Evolutionary conservation across 2,113 vertebrate genomes (phyloP), one percentile per base, ranked within the genome.

Genomic region (Syngnathus floridae): DNA sequence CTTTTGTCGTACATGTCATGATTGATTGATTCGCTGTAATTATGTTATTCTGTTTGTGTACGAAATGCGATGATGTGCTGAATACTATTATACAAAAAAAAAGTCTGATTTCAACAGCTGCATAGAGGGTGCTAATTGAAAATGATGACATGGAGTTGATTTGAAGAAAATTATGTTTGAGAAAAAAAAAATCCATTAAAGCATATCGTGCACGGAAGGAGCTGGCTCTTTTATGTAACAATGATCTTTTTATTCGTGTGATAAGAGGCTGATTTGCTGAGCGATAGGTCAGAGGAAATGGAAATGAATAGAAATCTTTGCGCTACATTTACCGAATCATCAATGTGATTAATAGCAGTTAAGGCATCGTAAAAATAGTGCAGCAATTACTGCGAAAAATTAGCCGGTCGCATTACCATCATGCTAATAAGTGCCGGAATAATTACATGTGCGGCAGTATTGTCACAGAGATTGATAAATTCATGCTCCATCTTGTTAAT

Each of bases 401-500:
- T 88, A 90, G 81, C 82, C 83, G 58, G 78, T 83, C 73, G 81
- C 77, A 82, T 85, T 86, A 75, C 88, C 86, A 88, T 82, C 89
- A 81, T 82, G 82, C 87, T 90, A 90, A 90, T 90, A 91, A 89
- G 84, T 81, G 84, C 73, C 83, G 80, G 84, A 84, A 87, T 91
- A 91, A 91, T 90, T 91, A 89, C 88, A 88, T 90, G 87, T 91
- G 89, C 85, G 71, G 76, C 89, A 73, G 86, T 84, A 86, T 90
- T 89, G 90, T 88, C 89, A 86, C 78, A 65, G 78, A 88, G 87
- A 91, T 89, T 90, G 90, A 90, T 90, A 90, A 89, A 88, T 87
- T 82, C 79, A 83, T 60, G 76, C 83, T 89, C 82, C 84, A 87
- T 86, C 83, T 90, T 78, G 80, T 90, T 90, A 90, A 90, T 90